Evolutionary conservation across 1,140 invertebrate species (phyloP).

Genomic region (Zaprionus nigranus): DNA sequence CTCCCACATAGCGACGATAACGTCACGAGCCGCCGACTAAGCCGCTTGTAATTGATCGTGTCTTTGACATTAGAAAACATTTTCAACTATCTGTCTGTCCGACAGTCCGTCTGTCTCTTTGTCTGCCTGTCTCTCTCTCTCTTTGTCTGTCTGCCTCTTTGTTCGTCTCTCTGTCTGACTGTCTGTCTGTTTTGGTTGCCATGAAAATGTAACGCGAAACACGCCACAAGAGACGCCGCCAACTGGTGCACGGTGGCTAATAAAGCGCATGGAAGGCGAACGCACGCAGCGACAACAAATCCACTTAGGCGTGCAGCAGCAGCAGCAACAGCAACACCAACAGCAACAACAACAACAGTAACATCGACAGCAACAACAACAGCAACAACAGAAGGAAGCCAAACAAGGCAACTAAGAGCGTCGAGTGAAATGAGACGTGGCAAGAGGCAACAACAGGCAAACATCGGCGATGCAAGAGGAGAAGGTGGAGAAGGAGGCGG

Average conservation of each 20-base stretch:
- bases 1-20: constrained; percentile 30
- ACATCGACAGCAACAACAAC: constrained; percentile 15
- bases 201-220: constrained; percentile 53
- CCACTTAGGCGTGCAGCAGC: constrained; percentile 53
- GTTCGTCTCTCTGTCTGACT: not conserved
- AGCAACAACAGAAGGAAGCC: constrained; percentile 42
- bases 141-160: not conserved
- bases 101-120: not conserved
- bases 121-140: constrained; percentile 2
- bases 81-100: constrained; percentile 31
- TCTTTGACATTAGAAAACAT: constrained; percentile 58
- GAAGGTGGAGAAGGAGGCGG: constrained; percentile 4
- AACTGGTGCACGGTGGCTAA: constrained; percentile 56
- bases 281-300: constrained; percentile 53
- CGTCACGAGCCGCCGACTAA: constrained; percentile 46
- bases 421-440: constrained; percentile 54
- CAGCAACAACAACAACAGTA: constrained; percentile 7
- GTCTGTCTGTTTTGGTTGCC: constrained; percentile 15
- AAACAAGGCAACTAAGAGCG: constrained; percentile 41
- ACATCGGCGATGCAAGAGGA: not conserved
- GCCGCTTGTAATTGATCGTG: constrained; percentile 53
- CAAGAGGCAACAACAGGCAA: constrained; percentile 29
- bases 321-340: constrained; percentile 20
- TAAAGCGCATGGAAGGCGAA: constrained; percentile 55
- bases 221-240: constrained; percentile 51